phyloP scores from a whole-genome alignment of 2,888 invertebrate species.

The Sesamia inferens region DNA sequence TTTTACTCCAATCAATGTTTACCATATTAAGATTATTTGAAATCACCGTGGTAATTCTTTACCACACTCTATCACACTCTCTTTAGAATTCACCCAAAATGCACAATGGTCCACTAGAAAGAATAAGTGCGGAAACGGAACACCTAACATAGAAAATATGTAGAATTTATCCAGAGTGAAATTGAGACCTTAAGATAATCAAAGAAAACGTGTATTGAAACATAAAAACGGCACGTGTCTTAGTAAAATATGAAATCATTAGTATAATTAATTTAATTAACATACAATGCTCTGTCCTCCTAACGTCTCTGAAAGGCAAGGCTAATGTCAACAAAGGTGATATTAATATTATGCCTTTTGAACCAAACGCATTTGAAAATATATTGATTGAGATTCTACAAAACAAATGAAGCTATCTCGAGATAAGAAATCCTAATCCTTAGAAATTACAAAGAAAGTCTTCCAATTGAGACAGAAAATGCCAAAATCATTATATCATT shows the following conservation, averaged over 20 bases:
- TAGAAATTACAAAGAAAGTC: no score
- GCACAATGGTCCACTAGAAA: no score
- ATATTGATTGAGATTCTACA: background rate
- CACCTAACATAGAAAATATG: no score
- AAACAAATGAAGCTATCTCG: background rate
- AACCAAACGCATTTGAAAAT: background rate
- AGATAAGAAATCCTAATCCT: background rate
- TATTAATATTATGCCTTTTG: background rate
- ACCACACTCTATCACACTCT: no score
- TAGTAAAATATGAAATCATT: slow-evolving; percentile 1
- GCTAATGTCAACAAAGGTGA: background rate
- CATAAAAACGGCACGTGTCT: background rate
- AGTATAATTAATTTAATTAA: slow-evolving; percentile 14
- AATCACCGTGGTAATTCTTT: no score
- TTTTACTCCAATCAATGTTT: no score
- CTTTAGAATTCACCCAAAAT: no score
- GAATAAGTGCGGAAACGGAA: no score
- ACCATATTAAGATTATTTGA: no score
- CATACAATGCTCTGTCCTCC: slow-evolving; percentile 30
- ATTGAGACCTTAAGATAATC: background rate
- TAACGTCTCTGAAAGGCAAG: background rate
- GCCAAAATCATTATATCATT: no score
- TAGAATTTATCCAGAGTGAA: background rate
- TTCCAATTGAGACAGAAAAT: no score
- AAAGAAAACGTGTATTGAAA: background rate